phyloP scores from a whole-genome alignment of 2,797 vertebrate genomes.

The Neosilurus mollespiculum region DNA sequence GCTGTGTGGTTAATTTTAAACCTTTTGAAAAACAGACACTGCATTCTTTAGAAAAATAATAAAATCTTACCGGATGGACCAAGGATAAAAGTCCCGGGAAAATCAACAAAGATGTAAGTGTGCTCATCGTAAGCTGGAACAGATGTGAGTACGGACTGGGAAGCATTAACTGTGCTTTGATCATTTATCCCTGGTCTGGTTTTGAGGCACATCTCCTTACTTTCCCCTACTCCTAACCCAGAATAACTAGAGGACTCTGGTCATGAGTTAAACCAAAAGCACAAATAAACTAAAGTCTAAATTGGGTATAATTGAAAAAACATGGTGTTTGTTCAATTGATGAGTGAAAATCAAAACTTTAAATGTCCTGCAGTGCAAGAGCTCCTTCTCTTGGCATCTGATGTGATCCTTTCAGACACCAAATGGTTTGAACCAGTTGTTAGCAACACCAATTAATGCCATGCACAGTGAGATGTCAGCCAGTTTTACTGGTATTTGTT shows the following conservation, averaged over 20 bases:
- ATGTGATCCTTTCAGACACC: neutral
- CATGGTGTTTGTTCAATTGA: neutral
- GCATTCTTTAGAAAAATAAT: neutral
- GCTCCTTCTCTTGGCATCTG: neutral
- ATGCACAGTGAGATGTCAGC: slow-evolving; percentile 13
- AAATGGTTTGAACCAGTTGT: slow-evolving; percentile 10
- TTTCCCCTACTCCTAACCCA: slow-evolving; percentile 56
- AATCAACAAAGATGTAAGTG: slow-evolving; percentile 40
- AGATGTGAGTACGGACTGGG: slow-evolving; percentile 63
- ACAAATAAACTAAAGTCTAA: slow-evolving; percentile 39
- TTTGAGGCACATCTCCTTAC: slow-evolving; percentile 34
- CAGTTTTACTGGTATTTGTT: neutral
- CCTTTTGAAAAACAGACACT: slow-evolving; percentile 16
- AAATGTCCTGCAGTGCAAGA: neutral
- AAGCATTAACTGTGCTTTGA: slow-evolving; percentile 64
- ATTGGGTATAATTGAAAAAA: slow-evolving; percentile 38
- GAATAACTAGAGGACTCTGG: neutral
- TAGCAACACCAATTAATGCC: slow-evolving; percentile 20
- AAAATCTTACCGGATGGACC: neutral
- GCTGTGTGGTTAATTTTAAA: neutral
- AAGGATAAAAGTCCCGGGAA: slow-evolving; percentile 36
- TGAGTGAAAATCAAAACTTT: slow-evolving; percentile 10
- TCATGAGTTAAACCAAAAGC: neutral
- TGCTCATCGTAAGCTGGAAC: slow-evolving; percentile 61
- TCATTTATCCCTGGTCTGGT: slow-evolving; percentile 52